Evolutionary conservation across 1,140 invertebrate species (phyloP), one percentile per base, ranked within the genome.

Genomic region (Zaprionus capensis): DNA sequence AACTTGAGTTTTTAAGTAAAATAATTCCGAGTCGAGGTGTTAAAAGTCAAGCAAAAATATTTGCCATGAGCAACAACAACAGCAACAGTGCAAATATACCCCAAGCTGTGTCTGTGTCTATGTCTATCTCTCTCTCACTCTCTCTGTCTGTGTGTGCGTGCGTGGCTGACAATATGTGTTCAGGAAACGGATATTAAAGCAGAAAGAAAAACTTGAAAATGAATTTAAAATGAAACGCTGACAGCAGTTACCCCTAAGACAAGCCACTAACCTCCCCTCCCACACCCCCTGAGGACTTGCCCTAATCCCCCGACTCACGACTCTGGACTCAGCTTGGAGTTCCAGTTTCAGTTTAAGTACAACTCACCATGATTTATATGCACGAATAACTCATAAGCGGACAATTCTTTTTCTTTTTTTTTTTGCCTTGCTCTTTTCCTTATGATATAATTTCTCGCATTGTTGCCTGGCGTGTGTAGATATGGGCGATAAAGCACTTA

Each of bases 101-200:
- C 17, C 15, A 26, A 17, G 22, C 14, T 14, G 20, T 59, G 17
- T 26, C 12, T 44, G 36, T 57, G 28, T 34, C 34, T 34, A 6
- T 38, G 0, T 38, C 12, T 55, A 20, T 31, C 28, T 63, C n/a
- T 55, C 3, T 57, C 22, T 46, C 14, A 6, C 12, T 59, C 31
- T 44, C 11, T 34, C 26, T 63, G 26, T 63, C 28, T 63, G 44
- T 49, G 56, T 62, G 58, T 62, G 24, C 20, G 5, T 61, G 71
- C 46, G 65, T 57, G 36, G n/a, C 44, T 41, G 51, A 72, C 71
- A 86, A 72, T 81, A 68, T 82, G 79, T 86, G 75, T 64, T 61
- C 65, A 68, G 83, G 67, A 86, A 86, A 22, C 82, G 83, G 83
- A 86, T 87, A 86, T 86, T 87, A 87, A 86, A 84, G 67, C 81